Evolutionary conservation across 1,140 invertebrate species (phyloP).

Genomic region (Sipha flava): DNA sequence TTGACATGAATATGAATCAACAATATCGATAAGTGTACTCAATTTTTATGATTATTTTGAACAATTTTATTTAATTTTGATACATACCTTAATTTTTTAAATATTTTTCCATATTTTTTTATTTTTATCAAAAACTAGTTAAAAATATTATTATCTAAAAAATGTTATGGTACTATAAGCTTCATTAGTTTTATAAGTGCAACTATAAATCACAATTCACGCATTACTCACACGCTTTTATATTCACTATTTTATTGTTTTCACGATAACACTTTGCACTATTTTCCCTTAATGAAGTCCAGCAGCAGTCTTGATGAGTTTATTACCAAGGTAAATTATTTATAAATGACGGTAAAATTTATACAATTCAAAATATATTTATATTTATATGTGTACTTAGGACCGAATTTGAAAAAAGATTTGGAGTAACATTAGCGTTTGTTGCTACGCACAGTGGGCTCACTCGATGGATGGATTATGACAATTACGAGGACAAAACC

Average conservation of each 20-base stretch:
- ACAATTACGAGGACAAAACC: constrained; percentile 40
- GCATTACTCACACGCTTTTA: constrained; percentile 4
- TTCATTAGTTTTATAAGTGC: neutral
- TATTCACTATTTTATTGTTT: constrained; percentile 1
- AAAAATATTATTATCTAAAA: neutral
- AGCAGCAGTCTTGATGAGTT: constrained; percentile 70
- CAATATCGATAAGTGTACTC: no score
- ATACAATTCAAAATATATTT: neutral
- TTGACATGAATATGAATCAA: no score
- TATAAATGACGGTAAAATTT: neutral
- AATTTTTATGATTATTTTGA: no score
- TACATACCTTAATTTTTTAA: no score
- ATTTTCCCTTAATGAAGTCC: constrained; percentile 49
- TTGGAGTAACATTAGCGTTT: constrained; percentile 75
- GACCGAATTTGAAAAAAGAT: constrained; percentile 69
- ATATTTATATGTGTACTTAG: constrained; percentile 46
- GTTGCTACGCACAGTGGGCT: constrained; percentile 81
- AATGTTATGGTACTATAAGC: neutral
- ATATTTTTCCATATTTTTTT: no score
- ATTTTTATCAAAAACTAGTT: no score
- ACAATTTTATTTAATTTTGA: no score
- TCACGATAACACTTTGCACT: constrained; percentile 36
- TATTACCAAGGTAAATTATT: constrained; percentile 71
- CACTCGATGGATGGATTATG: constrained; percentile 75
- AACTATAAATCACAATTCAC: neutral